Conservation (phyloP, 23 tunicate species). For the Trididemnum miniatum region DNA sequence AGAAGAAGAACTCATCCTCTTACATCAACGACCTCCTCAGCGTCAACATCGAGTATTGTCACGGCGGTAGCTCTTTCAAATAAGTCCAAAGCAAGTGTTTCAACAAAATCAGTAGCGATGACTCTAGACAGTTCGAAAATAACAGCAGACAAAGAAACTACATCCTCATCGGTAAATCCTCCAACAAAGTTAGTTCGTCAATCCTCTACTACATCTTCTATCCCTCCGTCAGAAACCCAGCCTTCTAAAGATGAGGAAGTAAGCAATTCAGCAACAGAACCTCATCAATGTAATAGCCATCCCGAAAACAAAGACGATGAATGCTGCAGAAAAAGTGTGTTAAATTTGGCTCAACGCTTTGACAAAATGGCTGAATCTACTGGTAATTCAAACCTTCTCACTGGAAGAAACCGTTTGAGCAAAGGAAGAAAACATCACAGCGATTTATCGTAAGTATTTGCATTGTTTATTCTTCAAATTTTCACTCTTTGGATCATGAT, state of each 20-base stretch:
- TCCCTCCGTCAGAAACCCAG: not conserved
- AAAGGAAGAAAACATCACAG: conserved; percentile 25
- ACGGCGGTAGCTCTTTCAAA: not conserved
- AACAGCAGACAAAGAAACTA: not conserved
- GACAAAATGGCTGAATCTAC: not conserved
- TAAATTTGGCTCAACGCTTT: conserved; percentile 29
- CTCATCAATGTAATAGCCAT: not conserved
- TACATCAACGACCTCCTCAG: not conserved
- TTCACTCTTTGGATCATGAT: no score
- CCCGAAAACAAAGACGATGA: not conserved
- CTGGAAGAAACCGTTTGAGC: not conserved
- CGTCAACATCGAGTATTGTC: not conserved
- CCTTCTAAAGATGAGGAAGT: not conserved
- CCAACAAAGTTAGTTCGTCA: not conserved
- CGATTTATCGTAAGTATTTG: conserved; percentile 22
- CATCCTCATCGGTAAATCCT: not conserved
- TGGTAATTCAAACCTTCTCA: not conserved
- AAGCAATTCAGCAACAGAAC: not conserved
- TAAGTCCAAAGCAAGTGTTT: not conserved
- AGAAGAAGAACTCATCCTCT: not conserved
- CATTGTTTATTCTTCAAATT: no score
- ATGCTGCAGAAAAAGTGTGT: not conserved
- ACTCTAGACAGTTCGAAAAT: not conserved
- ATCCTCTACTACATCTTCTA: not conserved
- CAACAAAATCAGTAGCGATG: not conserved